Evolutionary conservation across 2,113 vertebrate genomes (phyloP).

Genomic region (Anser cygnoides): DNA sequence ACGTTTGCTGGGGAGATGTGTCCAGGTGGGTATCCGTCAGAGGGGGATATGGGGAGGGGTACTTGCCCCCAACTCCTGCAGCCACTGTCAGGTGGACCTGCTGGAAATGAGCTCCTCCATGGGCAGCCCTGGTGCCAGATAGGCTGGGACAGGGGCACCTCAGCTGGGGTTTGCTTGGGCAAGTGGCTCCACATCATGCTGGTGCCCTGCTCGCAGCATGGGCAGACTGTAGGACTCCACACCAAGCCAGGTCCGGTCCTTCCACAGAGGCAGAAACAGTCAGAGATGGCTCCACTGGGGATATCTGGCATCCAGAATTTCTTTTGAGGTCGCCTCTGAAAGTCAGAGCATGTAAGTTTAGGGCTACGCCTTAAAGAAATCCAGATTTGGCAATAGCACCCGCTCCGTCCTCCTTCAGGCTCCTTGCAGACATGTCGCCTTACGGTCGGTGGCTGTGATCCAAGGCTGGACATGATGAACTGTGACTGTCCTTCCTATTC

Average conservation of each 20-base stretch:
- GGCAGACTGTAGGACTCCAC: not conserved
- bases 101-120: not conserved
- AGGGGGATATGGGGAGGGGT: not conserved
- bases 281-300: not conserved
- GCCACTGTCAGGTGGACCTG: not conserved
- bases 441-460: not conserved
- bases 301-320: not conserved
- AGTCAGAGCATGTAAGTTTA: not conserved
- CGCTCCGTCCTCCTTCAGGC: accelerated
- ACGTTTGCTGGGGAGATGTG: not conserved
- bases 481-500: not conserved
- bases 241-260: accelerated
- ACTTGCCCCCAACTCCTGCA: not conserved
- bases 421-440: not conserved
- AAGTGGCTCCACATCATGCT: not conserved
- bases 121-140: not conserved
- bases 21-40: not conserved
- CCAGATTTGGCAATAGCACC: not conserved
- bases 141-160: not conserved
- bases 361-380: constrained; percentile 14
- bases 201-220: not conserved
- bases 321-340: not conserved
- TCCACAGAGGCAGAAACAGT: not conserved
- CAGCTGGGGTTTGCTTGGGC: not conserved
- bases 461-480: not conserved